Conservation (phyloP, 2,113 vertebrate species). For the Dicrurus megarhynchus region DNA sequence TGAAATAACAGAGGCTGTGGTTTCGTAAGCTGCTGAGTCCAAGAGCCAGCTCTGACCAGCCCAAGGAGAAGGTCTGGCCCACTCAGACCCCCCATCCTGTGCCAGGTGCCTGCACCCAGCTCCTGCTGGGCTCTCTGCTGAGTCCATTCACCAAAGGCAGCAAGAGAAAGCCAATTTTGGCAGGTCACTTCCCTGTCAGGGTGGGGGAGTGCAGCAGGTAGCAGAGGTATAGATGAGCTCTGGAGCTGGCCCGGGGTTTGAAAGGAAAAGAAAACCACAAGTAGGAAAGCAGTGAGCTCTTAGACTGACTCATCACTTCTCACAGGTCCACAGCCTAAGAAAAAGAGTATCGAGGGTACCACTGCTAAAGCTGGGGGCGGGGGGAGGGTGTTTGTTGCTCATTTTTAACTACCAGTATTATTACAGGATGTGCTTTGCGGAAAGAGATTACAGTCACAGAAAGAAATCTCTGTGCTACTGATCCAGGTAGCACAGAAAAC, state of each 20-base stretch:
- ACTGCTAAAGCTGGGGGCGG: background rate
- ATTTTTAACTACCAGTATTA: background rate
- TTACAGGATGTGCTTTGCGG: background rate
- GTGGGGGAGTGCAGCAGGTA: background rate
- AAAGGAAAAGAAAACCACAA: background rate
- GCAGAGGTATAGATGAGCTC: background rate
- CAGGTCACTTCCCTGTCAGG: background rate
- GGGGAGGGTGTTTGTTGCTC: background rate
- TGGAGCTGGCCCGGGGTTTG: rapidly evolving
- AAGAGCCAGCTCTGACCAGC: background rate
- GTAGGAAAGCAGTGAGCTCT: background rate
- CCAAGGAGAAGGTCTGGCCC: background rate
- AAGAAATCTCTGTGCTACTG: background rate
- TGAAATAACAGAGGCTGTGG: background rate
- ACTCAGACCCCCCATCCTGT: rapidly evolving
- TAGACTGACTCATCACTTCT: background rate
- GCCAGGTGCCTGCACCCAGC: background rate
- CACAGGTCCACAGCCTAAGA: background rate
- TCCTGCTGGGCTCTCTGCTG: background rate
- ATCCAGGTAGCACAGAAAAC: background rate
- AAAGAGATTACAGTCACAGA: background rate
- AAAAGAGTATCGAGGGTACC: background rate
- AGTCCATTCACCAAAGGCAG: background rate
- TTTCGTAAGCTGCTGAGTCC: background rate
- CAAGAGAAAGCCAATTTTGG: background rate